Base-by-base conservation (phyloP, 30 jellyfish, hydroid and myxozoan species). In the Pelagia noctiluca region DNA sequence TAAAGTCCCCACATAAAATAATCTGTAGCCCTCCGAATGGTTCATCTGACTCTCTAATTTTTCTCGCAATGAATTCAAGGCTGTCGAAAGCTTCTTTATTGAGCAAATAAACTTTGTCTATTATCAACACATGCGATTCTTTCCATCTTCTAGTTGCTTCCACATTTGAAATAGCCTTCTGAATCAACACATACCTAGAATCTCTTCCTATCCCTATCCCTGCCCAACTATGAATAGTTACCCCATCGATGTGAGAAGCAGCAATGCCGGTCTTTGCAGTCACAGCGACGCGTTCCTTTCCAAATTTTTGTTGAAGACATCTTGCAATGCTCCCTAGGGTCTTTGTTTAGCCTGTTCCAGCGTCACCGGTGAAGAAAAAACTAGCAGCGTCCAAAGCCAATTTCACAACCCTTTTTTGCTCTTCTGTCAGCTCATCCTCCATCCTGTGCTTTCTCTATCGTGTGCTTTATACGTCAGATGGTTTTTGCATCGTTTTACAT, bases 211-310 rank as follows among this genome's bases (percentile, higher is more conserved):
- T 42, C 57, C 57, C 57, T 42, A 5, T 5, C 16, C 57, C 57
- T 42, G 57, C 57, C 57, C 57, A 42, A 42, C 57, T 42, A 42
- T 42, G 57, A 42, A 42, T 42, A 42, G 57, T 42, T 42, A 42
- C 57, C 57, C 57, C 16, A 42, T 42, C 57, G 57, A 42, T 42
- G 57, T 42, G 57, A 42, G 57, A 42, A 42, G 57, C 57, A 42
- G 57, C 57, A 42, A 42, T 42, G 57, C 57, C 57, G 16, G 57
- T 42, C 16, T 8, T 42, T 8, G 57, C 57, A 42, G 57, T 42
- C 57, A 42, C 57, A 42, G 57, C 57, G 16, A 42, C 57, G 57
- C 16, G 57, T 42, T 42, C 57, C 57, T 42, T 42, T 42, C 57
- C 57, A 42, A 42, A 42, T 42, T 42, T 42, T 42, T 42, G 57